Base-by-base conservation (phyloP, 2,888 invertebrate genomes). In the Sphaeridia pumilis region DNA sequence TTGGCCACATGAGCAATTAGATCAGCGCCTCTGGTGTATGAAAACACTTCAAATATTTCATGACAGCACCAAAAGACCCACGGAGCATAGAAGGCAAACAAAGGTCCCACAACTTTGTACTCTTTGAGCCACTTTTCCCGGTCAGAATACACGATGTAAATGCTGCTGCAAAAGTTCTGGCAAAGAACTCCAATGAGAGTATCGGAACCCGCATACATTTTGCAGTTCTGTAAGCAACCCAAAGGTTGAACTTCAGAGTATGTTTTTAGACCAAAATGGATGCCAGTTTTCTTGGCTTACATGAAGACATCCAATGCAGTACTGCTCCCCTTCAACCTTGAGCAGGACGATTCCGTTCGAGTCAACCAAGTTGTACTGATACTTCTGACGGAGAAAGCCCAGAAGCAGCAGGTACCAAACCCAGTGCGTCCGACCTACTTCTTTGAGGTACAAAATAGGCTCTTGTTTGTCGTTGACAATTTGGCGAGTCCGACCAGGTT, bases 61-160 rank as follows among this genome's bases (percentile, higher is more conserved):
- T 52, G 46, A 27, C 46, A 52, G 25, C 46, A 46, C 3, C 34
- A 31, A n/a, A 52, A 52, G 20, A 46, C 46, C 17, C 52, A 52
- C 10, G 52, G 46, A 12, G 52, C 46, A 27, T 52, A 52, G 42
- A 36, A 46, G 12, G 46, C 27, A 31, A 52, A 52, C n/a, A 52
- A 46, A 1, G 52, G 52, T 1, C 52, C 52, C 2, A 52, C 22
- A 12, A 52, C 7, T 2, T 46, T 52, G 28, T 46, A 52, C 14
- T 35, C 22, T 3, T 38, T 25, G 7, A 43, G 24, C 5, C 21
- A 17, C 7, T 34, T 31, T 4, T 24, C 25, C 31, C 35, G 20
- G 1, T 52, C 52, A 42, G 46, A 46, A 1, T 28, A 3, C 20
- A 52, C 25, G 20, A 2, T 27, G 47, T 52, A 52, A 12, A 31